Evolutionary conservation across 2,797 vertebrate species (phyloP), one percentile per base, ranked within the genome.

Genomic region (Amblyopsis hoosieri): DNA sequence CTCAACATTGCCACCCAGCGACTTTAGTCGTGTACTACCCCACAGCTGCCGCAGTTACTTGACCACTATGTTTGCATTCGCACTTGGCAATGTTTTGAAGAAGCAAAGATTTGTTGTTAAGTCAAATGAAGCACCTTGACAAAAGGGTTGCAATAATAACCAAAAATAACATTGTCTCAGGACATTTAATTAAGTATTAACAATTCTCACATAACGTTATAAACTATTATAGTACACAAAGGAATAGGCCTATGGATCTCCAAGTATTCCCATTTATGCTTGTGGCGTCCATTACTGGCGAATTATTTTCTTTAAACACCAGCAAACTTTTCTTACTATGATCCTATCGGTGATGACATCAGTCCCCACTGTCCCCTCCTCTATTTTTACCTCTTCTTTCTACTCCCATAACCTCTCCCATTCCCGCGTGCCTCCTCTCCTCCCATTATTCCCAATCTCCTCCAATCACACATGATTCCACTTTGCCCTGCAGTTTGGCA

Each of bases 401-500:
- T 45, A 49, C 55, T 72, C 46, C 19, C 45, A 6, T 49, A 63
- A 53, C 57, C 23, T 55, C 56, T 59, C 60, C 14, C 45, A 42
- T 0, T 42, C 66, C 47, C 15, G 51, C 29, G 47, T 31, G 13
- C 37, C 54, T 63, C 56, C 42, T 63, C 19, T 46, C 60, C 7
- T 33, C 31, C 58, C 1, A 37, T 37, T 56, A 9, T 37, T 37
- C 37, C 37, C 37, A 37, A 42, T 66, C 61, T 61, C 50, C 15
- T 0, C 45, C 11, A 1, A 11, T 71, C 67, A 60, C 68, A 65
- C 61, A 72, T 47, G 51, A 52, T 49, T 66, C 68, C 37, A 61
- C 67, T 55, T 75, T n/a, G 66, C 73, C 62, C 78, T 29, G 75
- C 76, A 56, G 79, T 70, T 84, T 83, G 78, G 71, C 84, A 78